These are phyloP conservation scores for Sebastes taczanowskii DNA, from an alignment of 2,797 vertebrate species.

Conservation along the genomic window DNA sequence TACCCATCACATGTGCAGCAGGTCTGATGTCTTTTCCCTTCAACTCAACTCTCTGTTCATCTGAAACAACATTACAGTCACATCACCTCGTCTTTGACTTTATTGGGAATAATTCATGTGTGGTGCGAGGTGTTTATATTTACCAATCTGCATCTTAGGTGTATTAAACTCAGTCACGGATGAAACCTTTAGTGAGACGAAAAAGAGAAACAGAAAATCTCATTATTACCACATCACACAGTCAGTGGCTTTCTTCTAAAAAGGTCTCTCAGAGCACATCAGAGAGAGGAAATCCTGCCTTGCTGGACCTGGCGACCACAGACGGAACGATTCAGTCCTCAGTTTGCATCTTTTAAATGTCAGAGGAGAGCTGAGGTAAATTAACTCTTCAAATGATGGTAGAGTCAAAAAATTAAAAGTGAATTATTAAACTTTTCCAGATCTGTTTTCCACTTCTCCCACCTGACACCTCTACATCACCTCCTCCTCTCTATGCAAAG, in stretches of 20 bases:
- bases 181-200: constrained; percentile 50
- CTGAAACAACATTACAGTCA: constrained; percentile 69
- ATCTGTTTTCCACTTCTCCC: constrained; percentile 56
- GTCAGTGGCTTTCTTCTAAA: neutral
- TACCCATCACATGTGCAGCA: constrained; percentile 91
- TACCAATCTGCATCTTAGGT: constrained; percentile 86
- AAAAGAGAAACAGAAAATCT: constrained; percentile 40
- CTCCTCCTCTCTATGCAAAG: constrained; percentile 3
- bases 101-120: neutral
- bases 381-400: neutral
- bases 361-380: constrained; percentile 23
- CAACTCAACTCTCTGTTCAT: constrained; percentile 4
- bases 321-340: neutral
- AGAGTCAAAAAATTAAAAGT: neutral
- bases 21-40: constrained; percentile 47
- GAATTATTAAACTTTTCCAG: constrained; percentile 22
- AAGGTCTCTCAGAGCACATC: neutral
- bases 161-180: constrained; percentile 29
- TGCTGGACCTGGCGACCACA: constrained; percentile 74
- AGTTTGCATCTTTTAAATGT: constrained; percentile 64
- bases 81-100: neutral
- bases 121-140: constrained; percentile 46
- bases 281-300: constrained; percentile 76
- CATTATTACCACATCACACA: constrained; percentile 41
- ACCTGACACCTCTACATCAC: constrained; percentile 35